phyloP scores from a whole-genome alignment of 2,888 invertebrate genomes.

The Apamea monoglypha region DNA sequence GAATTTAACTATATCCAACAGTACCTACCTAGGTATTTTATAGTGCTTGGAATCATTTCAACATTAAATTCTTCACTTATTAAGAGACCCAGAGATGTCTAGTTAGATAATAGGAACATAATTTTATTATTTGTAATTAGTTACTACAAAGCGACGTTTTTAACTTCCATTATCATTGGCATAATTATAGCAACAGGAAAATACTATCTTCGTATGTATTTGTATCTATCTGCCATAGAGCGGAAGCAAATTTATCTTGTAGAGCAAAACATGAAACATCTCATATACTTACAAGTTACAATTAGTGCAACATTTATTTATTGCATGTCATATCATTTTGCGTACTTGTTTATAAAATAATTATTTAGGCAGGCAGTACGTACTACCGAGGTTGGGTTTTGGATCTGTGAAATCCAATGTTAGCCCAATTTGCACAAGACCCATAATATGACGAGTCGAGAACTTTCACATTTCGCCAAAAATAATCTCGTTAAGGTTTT shows the following conservation, averaged over 20 bases:
- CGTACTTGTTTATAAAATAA: background rate
- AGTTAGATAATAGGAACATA: background rate
- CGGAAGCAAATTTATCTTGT: constrained; percentile 42
- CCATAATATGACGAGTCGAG: background rate
- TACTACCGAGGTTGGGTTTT: background rate
- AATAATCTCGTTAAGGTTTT: background rate
- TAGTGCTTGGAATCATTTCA: constrained; percentile 2
- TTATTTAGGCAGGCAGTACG: background rate
- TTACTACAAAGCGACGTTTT: background rate
- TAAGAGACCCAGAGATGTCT: background rate
- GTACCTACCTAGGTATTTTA: background rate
- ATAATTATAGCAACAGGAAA: constrained; percentile 41
- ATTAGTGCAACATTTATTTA: background rate
- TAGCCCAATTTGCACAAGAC: background rate
- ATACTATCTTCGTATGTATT: constrained; percentile 31
- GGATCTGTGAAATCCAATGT: background rate
- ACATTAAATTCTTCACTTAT: background rate
- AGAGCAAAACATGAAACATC: constrained; percentile 16
- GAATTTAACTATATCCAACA: constrained; percentile 15
- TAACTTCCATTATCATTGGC: constrained; percentile 14
- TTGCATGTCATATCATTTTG: background rate
- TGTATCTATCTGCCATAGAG: constrained; percentile 19
- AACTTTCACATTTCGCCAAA: background rate
- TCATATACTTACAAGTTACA: background rate
- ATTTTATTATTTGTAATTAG: constrained; percentile 4